These are phyloP conservation scores for Baryphthengus martii DNA, from an alignment of 2,113 vertebrate genomes.

Conservation along the genomic window DNA sequence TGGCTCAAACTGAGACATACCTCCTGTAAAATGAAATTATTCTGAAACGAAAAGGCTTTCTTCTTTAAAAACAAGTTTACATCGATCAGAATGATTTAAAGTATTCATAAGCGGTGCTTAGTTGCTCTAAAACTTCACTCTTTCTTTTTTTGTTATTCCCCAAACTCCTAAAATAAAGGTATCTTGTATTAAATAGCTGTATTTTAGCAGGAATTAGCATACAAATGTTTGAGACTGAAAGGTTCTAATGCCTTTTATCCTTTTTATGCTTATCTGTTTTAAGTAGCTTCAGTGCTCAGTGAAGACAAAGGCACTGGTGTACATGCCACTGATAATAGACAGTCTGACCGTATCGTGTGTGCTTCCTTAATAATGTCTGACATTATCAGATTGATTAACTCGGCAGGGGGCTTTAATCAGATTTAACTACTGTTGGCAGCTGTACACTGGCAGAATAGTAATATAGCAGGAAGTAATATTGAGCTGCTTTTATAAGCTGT, in stretches of 20 bases:
- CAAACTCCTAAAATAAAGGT: background rate
- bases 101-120: background rate
- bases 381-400: conserved; percentile 78
- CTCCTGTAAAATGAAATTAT: background rate
- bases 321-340: conserved; percentile 55
- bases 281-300: conserved; percentile 38
- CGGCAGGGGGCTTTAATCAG: conserved; percentile 70
- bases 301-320: conserved; percentile 65
- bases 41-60: background rate
- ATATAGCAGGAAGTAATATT: conserved; percentile 58
- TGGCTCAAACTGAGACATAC: background rate
- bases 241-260: conserved; percentile 28
- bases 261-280: conserved; percentile 42
- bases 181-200: background rate
- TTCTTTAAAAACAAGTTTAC: background rate
- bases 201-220: conserved; percentile 39
- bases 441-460: conserved; percentile 66
- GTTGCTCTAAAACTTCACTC: background rate
- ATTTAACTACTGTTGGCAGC: conserved; percentile 73
- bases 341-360: conserved; percentile 62
- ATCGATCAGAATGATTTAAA: background rate
- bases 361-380: conserved; percentile 75
- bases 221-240: conserved; percentile 32
- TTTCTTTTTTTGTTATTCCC: background rate
- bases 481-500: conserved; percentile 59